Conservation (phyloP, 2,888 invertebrate species). For the Sinohyriopsis cumingii region DNA sequence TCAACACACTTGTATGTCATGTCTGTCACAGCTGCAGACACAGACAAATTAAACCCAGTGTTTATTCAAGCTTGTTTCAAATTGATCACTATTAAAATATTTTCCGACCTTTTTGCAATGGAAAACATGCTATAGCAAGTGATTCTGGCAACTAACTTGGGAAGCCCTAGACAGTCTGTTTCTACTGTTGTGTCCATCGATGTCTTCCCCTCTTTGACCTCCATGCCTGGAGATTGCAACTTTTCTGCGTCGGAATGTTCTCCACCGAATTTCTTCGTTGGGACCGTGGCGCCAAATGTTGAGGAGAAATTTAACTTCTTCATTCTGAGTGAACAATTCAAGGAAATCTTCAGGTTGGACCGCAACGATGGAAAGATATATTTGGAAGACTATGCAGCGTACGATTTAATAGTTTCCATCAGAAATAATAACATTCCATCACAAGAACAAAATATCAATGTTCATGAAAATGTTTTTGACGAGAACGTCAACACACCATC, state of each 20-base stretch:
- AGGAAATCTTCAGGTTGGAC: conserved; percentile 31
- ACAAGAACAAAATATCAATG: conserved; percentile 24
- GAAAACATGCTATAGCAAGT: conserved; percentile 21
- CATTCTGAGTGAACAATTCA: conserved; percentile 44
- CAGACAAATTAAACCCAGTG: conserved; percentile 31
- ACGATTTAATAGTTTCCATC: conserved; percentile 29
- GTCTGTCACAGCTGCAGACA: conserved; percentile 38
- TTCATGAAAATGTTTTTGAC: conserved; percentile 40
- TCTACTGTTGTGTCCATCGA: conserved; percentile 33
- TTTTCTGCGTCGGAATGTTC: conserved; percentile 43
- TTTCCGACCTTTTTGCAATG: conserved; percentile 22
- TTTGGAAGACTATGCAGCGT: conserved; percentile 26
- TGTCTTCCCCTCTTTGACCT: conserved; percentile 31
- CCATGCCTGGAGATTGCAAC: conserved; percentile 25
- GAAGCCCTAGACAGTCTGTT: conserved; percentile 35
- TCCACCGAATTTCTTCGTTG: conserved; percentile 24
- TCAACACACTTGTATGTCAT: conserved; percentile 25
- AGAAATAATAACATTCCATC: conserved; percentile 18
- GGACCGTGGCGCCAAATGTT: conserved; percentile 26
- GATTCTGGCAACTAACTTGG: conserved; percentile 45
- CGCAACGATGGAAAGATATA: conserved; percentile 30
- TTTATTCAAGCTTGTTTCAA: conserved; percentile 37
- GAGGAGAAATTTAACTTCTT: conserved; percentile 17
- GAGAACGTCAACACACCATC: conserved; percentile 52
- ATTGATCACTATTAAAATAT: conserved; percentile 38